phyloP scores from a whole-genome alignment of 2,888 invertebrate genomes.

The Rotaria socialis region DNA sequence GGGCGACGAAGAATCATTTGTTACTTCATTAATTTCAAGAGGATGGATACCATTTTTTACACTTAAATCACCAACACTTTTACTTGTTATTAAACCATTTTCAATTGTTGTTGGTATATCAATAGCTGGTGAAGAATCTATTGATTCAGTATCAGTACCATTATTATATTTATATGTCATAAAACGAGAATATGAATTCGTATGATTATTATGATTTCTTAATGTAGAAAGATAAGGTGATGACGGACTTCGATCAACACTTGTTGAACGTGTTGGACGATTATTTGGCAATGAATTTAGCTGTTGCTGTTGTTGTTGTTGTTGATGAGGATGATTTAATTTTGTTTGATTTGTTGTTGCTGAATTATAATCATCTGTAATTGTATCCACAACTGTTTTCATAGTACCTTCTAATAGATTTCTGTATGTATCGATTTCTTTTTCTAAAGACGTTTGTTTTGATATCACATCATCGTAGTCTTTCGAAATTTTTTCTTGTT shows the following conservation, averaged over 20 bases:
- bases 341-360: not conserved
- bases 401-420: constrained; percentile 61
- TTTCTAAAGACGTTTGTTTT: constrained; percentile 63
- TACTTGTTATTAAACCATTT: constrained; percentile 19
- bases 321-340: not conserved
- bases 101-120: not conserved
- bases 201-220: not conserved
- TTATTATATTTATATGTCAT: not conserved
- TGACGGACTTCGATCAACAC: not conserved
- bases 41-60: not conserved
- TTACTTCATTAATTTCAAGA: not conserved
- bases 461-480: constrained; percentile 55
- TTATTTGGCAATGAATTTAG: not conserved
- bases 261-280: not conserved
- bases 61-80: constrained; percentile 18
- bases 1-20: not conserved
- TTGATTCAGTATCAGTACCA: not conserved
- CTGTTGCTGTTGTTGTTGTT: not conserved
- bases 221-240: not conserved
- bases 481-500: constrained; percentile 37
- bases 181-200: constrained; percentile 24
- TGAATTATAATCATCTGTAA: not conserved
- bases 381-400: constrained; percentile 23
- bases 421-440: constrained; percentile 64
- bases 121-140: not conserved